Base-by-base conservation (phyloP, 92 coral and sea anemone species). In the Diadumene lineata region DNA sequence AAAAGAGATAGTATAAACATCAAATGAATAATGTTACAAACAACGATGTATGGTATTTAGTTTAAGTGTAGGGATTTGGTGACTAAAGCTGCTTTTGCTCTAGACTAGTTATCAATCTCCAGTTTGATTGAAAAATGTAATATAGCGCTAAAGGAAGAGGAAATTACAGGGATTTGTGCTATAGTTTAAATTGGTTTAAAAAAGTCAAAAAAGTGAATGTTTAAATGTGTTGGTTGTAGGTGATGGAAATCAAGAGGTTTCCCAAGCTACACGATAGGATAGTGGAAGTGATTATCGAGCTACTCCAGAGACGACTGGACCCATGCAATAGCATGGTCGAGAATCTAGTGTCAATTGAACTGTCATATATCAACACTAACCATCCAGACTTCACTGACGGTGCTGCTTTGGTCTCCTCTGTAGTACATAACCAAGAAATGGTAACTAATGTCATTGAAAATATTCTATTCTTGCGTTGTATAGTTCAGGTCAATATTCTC, bases 311-410 rank as follows among this genome's bases (percentile, higher is more conserved):
- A 53, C 76, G 98, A 55, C 88, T 94, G 43, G 85, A 82, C 25
- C 96, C 98, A 29, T 92, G 96, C 6, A 94, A 94, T 66, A 90
- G 82, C 27, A 94, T 94, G 98, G 98, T 94, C 33, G 98, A 94
- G 68, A 85, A 94, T 66, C 50, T 94, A 80, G 98, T 94, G 61
- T 76, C 92, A n/a, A 94, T 94, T 53, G 98, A 94, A 75, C 90
- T 94, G 58, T 86, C 98, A 0, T 94, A 94, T 74, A 94, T 94
- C 85, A 94, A 94, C 72, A 94, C 98, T 21, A 94, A 91, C 76
- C 98, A 94, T 66, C 98, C 98, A 48, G 98, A 94, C 76, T 94
- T 94, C 72, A 91, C 97, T 25, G 98, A 94, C 67, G 94, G 98
- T 0, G 94, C 98, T 17, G 84, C 93, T 13, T 86, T 94, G 22